phyloP scores from a whole-genome alignment of 2,888 invertebrate genomes.

The Epirrita christyi region DNA sequence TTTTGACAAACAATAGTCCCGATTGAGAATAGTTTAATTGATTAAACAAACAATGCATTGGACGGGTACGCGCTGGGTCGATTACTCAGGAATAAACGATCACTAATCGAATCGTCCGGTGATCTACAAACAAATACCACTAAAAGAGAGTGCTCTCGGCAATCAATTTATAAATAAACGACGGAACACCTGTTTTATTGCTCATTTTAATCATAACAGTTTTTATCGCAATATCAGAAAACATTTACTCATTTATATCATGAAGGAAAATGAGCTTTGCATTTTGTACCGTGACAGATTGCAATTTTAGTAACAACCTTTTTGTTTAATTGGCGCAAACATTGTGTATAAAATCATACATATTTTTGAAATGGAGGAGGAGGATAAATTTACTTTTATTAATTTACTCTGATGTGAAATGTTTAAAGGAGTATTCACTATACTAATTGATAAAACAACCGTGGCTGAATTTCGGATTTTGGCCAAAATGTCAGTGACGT shows the following conservation, averaged over 20 bases:
- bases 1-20: conserved; percentile 29
- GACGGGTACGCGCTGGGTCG: conserved; percentile 56
- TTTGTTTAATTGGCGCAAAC: conserved; percentile 37
- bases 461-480: conserved; percentile 25
- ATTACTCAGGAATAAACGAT: conserved; percentile 67
- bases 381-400: conserved; percentile 8
- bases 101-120: conserved; percentile 53
- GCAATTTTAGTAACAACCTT: conserved; percentile 59
- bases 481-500: conserved; percentile 51
- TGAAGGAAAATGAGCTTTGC: conserved; percentile 35
- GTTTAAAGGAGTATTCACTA: conserved; percentile 3
- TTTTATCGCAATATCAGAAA: conserved; percentile 53
- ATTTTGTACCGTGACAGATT: conserved; percentile 59
- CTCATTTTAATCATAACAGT: conserved; percentile 58
- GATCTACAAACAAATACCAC: conserved; percentile 53
- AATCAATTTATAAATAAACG: conserved; percentile 55
- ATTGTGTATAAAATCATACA: conserved; percentile 18
- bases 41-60: conserved; percentile 54
- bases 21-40: conserved; percentile 52
- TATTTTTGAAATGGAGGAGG: conserved; percentile 8
- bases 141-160: conserved; percentile 61
- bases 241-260: conserved; percentile 57
- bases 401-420: conserved; percentile 5
- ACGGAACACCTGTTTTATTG: conserved; percentile 51
- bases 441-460: conserved; percentile 24